phyloP scores from a whole-genome alignment of 2,797 vertebrate species.

The Phrynocephalus vlangalii region DNA sequence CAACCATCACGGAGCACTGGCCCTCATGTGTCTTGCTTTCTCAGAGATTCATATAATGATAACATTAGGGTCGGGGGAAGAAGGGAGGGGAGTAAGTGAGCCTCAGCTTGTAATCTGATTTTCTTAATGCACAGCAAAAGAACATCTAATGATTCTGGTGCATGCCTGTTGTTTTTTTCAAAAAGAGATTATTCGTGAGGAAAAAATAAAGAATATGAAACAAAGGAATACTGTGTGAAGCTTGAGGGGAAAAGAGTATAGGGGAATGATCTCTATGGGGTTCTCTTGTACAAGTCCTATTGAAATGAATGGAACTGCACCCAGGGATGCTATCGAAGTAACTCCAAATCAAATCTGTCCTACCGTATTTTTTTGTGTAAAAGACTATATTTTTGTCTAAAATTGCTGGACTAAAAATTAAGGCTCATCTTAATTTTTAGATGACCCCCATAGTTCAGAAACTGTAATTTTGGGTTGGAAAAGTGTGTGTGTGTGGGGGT shows the following conservation, averaged over 20 bases:
- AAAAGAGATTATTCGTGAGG: neutral
- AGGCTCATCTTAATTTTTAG: too few relatives aligned
- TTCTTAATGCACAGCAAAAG: neutral
- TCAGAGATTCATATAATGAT: slow-evolving; percentile 17
- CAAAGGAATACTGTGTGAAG: neutral
- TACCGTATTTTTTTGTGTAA: too few relatives aligned
- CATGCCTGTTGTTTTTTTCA: neutral
- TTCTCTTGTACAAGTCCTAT: neutral
- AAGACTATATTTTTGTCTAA: too few relatives aligned
- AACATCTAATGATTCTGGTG: neutral
- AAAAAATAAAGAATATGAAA: neutral
- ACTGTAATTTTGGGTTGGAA: too few relatives aligned
- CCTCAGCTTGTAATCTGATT: neutral
- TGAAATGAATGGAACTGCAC: neutral
- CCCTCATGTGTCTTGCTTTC: slow-evolving; percentile 42
- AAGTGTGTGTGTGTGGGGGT: too few relatives aligned
- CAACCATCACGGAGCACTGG: slow-evolving; percentile 34
- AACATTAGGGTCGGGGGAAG: neutral
- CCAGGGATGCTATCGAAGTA: neutral
- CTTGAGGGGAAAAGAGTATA: too few relatives aligned
- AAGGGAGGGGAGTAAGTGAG: neutral
- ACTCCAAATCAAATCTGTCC: neutral
- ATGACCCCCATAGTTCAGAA: too few relatives aligned
- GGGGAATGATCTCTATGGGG: neutral
- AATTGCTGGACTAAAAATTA: too few relatives aligned